phyloP scores from a whole-genome alignment of 2,797 vertebrate species.

The Novumbra hubbsi region DNA sequence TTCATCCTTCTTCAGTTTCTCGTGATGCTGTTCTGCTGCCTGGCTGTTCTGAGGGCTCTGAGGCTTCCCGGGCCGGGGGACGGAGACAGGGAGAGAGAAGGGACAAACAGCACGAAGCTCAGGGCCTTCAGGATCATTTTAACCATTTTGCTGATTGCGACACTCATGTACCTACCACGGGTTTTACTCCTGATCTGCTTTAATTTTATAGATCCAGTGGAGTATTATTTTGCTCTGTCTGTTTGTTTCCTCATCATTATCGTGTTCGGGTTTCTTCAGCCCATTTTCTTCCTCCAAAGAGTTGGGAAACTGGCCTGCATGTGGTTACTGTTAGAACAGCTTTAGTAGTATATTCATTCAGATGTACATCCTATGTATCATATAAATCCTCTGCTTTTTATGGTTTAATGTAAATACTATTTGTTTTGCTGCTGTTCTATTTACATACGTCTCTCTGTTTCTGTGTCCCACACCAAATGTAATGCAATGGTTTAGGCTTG shows the following conservation, averaged over 20 bases:
- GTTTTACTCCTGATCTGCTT: neutral
- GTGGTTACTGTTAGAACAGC: neutral
- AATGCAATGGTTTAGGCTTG: too few relatives aligned
- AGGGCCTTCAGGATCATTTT: slow-evolving; percentile 43
- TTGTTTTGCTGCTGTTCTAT: too few relatives aligned
- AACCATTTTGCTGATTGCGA: slow-evolving; percentile 6
- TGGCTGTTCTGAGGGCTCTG: neutral
- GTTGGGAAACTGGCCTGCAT: slow-evolving; percentile 27
- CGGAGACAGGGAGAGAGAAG: neutral
- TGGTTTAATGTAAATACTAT: too few relatives aligned
- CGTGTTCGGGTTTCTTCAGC: neutral
- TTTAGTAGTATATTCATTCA: too few relatives aligned
- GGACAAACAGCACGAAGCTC: slow-evolving; percentile 27
- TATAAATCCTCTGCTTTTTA: too few relatives aligned
- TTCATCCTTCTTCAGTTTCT: too few relatives aligned
- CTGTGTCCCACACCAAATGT: too few relatives aligned
- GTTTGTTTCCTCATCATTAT: too few relatives aligned
- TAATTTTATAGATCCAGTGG: too few relatives aligned
- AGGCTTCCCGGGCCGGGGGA: too few relatives aligned
- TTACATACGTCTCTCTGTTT: too few relatives aligned
- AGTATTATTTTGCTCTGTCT: too few relatives aligned
- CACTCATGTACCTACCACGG: neutral
- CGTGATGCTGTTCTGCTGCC: slow-evolving; percentile 26
- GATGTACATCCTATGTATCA: neutral
- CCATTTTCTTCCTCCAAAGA: slow-evolving; percentile 34